These are phyloP conservation scores for Lithobates sylvaticus DNA, from an alignment of 2,797 vertebrate species.

Conservation along the genomic window DNA sequence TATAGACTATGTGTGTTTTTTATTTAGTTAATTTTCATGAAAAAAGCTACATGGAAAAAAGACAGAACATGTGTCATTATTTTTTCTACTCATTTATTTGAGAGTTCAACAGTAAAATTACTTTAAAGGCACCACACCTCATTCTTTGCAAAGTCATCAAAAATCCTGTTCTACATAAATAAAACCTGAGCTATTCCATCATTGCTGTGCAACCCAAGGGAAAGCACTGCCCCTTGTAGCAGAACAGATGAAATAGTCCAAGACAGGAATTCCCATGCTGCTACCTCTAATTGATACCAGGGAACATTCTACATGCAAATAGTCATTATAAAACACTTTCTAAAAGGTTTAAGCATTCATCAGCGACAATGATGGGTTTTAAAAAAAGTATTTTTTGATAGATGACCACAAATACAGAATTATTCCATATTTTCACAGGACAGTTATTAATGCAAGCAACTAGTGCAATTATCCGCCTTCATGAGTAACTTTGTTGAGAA, in stretches of 20 bases:
- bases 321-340: constrained; percentile 20
- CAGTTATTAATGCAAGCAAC: background rate
- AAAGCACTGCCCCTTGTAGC: constrained; percentile 27
- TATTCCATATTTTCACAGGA: background rate
- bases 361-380: background rate
- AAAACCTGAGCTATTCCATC: constrained; percentile 54
- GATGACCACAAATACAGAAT: background rate
- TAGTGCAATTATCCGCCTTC: background rate
- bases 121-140: constrained; percentile 55
- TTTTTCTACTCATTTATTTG: constrained; percentile 46
- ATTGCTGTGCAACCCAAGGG: constrained; percentile 45
- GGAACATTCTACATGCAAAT: constrained; percentile 32
- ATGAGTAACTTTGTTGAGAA: background rate
- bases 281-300: constrained; percentile 30
- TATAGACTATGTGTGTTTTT: constrained; percentile 29
- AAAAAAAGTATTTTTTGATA: background rate
- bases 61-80: constrained; percentile 41
- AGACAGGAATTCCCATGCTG: constrained; percentile 51
- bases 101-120: constrained; percentile 28
- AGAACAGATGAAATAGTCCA: constrained; percentile 39
- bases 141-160: constrained; percentile 58
- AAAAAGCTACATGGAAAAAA: constrained; percentile 2
- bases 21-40: background rate
- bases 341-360: background rate
- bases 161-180: constrained; percentile 54